Conservation (phyloP, 2,113 vertebrate genomes). For the Clarias magur region DNA sequence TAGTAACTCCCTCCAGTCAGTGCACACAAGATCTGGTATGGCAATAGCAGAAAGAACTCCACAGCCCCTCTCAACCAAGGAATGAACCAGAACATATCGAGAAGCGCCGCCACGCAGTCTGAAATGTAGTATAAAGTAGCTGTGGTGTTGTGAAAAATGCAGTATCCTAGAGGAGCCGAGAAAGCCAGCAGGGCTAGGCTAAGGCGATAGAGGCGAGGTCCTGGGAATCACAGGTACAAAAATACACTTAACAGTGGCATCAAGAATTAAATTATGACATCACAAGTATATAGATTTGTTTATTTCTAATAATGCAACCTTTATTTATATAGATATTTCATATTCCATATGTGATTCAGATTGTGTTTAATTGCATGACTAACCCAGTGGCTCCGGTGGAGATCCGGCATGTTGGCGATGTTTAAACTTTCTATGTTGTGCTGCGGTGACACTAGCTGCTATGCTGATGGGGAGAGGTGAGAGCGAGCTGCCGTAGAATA, state of each 20-base stretch:
- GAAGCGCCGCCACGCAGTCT: slow-evolving; percentile 71
- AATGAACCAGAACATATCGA: slow-evolving; percentile 81
- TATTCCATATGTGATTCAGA: background rate
- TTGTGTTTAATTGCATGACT: background rate
- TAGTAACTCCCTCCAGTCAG: slow-evolving; percentile 69
- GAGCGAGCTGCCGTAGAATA: slow-evolving; percentile 82
- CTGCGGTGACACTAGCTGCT: slow-evolving; percentile 76
- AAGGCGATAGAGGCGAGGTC: slow-evolving; percentile 76
- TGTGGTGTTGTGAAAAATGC: slow-evolving; percentile 78
- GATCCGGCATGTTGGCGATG: background rate
- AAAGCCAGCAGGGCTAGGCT: slow-evolving; percentile 82
- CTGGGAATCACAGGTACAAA: slow-evolving; percentile 58
- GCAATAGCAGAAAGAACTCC: slow-evolving; percentile 79
- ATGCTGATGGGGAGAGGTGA: slow-evolving; percentile 84
- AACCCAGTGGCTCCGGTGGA: slow-evolving; percentile 64
- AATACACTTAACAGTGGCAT: background rate
- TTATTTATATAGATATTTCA: background rate
- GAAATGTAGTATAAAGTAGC: slow-evolving; percentile 76
- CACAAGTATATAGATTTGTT: background rate
- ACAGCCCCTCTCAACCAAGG: slow-evolving; percentile 73
- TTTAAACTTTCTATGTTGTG: slow-evolving; percentile 75
- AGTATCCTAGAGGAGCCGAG: slow-evolving; percentile 76
- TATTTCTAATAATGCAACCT: background rate
- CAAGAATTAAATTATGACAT: background rate
- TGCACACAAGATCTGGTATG: slow-evolving; percentile 70